Percentiles rank a stretch among this genome's conserved stretches.
Conservation (phyloP, 2,113 vertebrate genomes). For the Tringa solitaria region DNA sequence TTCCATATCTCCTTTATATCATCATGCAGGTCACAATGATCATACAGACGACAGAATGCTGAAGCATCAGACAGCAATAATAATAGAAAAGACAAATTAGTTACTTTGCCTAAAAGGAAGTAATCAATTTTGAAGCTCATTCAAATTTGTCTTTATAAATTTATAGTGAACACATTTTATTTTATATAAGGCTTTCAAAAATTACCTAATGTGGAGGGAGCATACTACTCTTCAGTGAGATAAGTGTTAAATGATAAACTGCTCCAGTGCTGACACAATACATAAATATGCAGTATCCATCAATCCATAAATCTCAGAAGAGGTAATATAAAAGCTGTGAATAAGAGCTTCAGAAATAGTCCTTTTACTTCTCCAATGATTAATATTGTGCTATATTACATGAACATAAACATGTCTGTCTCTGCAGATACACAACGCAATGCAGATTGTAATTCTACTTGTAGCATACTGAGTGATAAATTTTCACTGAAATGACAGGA, state of each 20-base stretch:
- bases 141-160: conserved; percentile 14
- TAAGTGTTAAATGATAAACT: conserved; percentile 34
- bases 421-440: neutral
- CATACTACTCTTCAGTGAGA: neutral
- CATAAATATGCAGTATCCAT: conserved; percentile 22
- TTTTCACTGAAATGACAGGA: neutral
- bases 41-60: neutral
- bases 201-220: neutral
- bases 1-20: neutral
- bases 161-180: neutral
- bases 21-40: neutral
- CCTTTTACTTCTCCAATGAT: neutral
- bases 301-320: conserved; percentile 16
- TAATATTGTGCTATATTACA: neutral
- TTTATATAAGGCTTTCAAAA: neutral
- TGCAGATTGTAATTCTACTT: neutral
- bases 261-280: neutral
- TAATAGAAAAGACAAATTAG: neutral
- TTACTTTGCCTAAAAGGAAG: conserved; percentile 8
- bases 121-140: neutral
- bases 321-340: neutral
- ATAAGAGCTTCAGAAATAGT: neutral
- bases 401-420: neutral
- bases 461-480: neutral
- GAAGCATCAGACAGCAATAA: neutral